Percentiles rank a stretch among this genome's conserved stretches.
Evolutionary conservation across 35 echinoderm and acorn worm species (phyloP).

Genomic region (Lytechinus pictus): DNA sequence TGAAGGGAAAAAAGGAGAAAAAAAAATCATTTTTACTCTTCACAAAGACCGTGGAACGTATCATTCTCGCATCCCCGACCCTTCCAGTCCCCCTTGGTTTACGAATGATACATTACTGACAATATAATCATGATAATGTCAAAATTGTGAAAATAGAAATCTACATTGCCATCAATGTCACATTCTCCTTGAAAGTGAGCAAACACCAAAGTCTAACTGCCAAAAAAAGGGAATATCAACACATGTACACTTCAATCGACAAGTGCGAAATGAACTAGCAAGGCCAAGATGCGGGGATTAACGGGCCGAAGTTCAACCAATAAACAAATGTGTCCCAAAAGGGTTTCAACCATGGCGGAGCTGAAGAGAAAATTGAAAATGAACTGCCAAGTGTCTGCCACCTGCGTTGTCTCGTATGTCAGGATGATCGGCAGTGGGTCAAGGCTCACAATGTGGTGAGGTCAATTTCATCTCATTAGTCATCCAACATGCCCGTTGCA

Average conservation of each 20-base stretch:
- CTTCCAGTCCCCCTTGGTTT: no score
- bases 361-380: background rate
- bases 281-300: background rate
- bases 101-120: no score
- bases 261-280: background rate
- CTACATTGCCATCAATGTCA: background rate
- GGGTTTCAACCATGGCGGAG: background rate
- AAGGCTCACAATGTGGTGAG: constrained; percentile 1
- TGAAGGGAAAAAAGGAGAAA: background rate
- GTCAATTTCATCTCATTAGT: constrained; percentile 19
- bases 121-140: no score
- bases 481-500: background rate
- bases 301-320: background rate
- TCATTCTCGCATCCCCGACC: no score
- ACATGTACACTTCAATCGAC: background rate
- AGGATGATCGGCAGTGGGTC: background rate
- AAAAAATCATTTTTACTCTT: no score
- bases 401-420: background rate
- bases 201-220: background rate
- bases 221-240: background rate
- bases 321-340: constrained; percentile 3
- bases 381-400: constrained; percentile 15
- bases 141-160: background rate
- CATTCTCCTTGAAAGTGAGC: background rate
- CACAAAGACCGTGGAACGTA: no score